phyloP scores from a whole-genome alignment of 1,140 invertebrate genomes.

The Leptopilina clavipes region DNA sequence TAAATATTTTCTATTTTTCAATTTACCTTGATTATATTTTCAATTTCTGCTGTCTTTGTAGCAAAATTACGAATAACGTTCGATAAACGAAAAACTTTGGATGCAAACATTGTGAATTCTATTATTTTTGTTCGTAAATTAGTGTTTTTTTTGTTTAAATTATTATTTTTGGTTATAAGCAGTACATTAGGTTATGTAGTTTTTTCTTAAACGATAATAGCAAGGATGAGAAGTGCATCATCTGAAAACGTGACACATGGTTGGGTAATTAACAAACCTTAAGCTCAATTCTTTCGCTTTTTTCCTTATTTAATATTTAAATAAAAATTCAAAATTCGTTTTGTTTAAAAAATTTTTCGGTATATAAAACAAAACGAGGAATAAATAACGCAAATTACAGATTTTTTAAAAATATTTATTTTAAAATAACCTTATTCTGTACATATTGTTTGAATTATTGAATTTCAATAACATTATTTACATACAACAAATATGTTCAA shows the following conservation, averaged over 20 bases:
- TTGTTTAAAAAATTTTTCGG: no score
- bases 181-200: no score
- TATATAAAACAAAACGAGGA: no score
- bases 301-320: no score
- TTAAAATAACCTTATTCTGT: slow-evolving; percentile 22
- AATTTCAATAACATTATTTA: slow-evolving; percentile 14
- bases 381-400: no score
- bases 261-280: no score
- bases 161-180: no score
- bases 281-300: no score
- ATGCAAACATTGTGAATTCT: slow-evolving; percentile 52
- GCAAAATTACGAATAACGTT: slow-evolving; percentile 52
- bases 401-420: background rate
- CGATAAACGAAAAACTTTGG: slow-evolving; percentile 41
- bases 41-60: slow-evolving; percentile 60
- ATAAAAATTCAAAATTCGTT: no score
- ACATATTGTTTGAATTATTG: slow-evolving; percentile 38
- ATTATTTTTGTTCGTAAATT: background rate
- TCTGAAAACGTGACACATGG: no score
- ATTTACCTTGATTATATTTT: slow-evolving; percentile 64
- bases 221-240: no score
- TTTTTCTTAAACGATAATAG: no score
- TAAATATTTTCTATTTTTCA: background rate
- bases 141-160: background rate
- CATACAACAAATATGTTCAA: slow-evolving; percentile 61